Conservation (phyloP, 2,888 invertebrate genomes). For the Tipula confusa region DNA sequence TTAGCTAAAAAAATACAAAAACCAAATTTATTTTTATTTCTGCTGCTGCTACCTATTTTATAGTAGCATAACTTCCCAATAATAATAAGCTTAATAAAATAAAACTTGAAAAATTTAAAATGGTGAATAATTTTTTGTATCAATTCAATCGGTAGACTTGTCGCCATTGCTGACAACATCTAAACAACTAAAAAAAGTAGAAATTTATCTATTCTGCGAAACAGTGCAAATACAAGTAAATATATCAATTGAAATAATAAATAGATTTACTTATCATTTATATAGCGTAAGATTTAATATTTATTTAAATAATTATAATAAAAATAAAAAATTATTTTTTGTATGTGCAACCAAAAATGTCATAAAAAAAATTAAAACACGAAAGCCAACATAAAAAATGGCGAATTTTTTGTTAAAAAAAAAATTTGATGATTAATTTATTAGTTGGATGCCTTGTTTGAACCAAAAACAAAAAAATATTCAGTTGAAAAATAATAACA, state of each 20-base stretch:
- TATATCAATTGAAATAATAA: background rate
- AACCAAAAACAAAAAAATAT: background rate
- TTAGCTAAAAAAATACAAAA: too few relatives aligned
- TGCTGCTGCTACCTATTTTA: background rate
- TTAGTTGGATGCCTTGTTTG: conserved; percentile 28
- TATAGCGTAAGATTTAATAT: background rate
- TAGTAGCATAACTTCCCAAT: background rate
- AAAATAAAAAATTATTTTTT: background rate
- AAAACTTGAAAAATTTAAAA: background rate
- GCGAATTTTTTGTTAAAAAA: background rate
- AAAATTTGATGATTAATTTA: conserved; percentile 4
- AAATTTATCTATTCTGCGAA: background rate
- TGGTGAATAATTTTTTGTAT: background rate
- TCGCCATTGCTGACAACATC: conserved; percentile 31
- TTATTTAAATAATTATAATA: background rate
- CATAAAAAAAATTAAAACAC: background rate
- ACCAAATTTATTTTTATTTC: too few relatives aligned
- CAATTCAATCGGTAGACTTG: background rate
- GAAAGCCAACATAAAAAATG: conserved; percentile 30
- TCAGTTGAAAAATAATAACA: background rate
- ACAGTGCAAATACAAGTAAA: background rate
- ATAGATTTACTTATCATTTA: background rate
- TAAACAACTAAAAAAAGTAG: conserved; percentile 8
- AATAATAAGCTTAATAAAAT: background rate
- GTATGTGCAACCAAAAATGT: conserved; percentile 7